Conservation (phyloP, 2,113 vertebrate species). For the Vimba vimba region DNA sequence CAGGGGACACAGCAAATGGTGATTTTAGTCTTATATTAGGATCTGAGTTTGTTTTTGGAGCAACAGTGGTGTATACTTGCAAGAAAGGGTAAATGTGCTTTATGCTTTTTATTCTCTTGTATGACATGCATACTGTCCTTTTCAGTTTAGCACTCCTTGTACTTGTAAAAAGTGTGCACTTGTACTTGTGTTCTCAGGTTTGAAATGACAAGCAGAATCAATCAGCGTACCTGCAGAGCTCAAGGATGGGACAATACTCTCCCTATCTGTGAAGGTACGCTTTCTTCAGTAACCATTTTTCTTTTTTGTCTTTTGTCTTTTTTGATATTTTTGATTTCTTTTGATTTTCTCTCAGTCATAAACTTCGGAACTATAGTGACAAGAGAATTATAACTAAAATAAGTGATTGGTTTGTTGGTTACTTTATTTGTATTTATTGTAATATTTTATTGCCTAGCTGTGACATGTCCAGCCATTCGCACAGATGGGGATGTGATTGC, state of each 20-base stretch:
- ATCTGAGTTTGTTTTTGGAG: slow-evolving; percentile 84
- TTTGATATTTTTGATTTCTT: not conserved
- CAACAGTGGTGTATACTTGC: slow-evolving; percentile 76
- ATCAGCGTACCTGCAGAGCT: slow-evolving; percentile 59
- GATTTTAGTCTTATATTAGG: slow-evolving; percentile 46
- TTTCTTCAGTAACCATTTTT: not conserved
- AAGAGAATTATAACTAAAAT: too few relatives aligned
- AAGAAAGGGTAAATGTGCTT: slow-evolving; percentile 67
- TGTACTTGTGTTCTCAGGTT: slow-evolving; percentile 60
- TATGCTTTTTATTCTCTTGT: not conserved
- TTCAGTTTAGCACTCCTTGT: not conserved
- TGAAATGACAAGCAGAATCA: slow-evolving; percentile 68
- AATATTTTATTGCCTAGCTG: not conserved
- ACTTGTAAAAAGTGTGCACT: too few relatives aligned
- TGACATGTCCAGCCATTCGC: slow-evolving; percentile 57
- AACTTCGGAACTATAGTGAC: not conserved
- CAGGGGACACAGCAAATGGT: slow-evolving; percentile 79
- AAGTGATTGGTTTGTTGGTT: not conserved
- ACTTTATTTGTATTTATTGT: too few relatives aligned
- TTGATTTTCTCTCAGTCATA: not conserved
- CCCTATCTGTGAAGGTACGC: slow-evolving; percentile 74
- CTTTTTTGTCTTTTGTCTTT: not conserved
- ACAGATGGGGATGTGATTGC: slow-evolving; percentile 40
- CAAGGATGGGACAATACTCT: slow-evolving; percentile 73
- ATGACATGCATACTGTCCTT: not conserved